phyloP scores from a whole-genome alignment of 2,113 vertebrate genomes.

The Bostrychus sinensis region DNA sequence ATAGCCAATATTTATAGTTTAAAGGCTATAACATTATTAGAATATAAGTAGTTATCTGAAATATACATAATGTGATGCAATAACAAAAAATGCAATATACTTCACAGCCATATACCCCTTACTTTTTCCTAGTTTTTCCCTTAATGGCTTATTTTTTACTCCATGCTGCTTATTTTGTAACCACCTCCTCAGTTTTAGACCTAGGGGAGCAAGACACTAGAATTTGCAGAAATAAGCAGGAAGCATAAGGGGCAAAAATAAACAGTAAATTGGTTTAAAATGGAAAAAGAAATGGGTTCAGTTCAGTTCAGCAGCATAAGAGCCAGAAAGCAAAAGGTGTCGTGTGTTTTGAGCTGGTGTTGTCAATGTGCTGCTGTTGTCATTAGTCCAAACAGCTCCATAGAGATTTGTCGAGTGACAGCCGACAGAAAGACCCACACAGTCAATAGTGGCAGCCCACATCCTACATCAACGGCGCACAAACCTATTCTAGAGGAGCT shows the following conservation, averaged over 20 bases:
- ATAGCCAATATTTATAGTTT: no score
- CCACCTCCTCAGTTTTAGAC: slow-evolving; percentile 21
- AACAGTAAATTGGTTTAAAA: background rate
- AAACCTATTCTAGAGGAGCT: slow-evolving; percentile 30
- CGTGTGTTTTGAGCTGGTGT: slow-evolving; percentile 48
- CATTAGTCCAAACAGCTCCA: slow-evolving; percentile 69
- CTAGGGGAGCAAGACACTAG: slow-evolving; percentile 17
- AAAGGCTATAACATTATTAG: no score
- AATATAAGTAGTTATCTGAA: no score
- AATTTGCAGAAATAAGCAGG: slow-evolving; percentile 5
- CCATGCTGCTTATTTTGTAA: slow-evolving; percentile 13
- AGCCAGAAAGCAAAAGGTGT: slow-evolving; percentile 26
- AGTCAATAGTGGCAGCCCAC: slow-evolving; percentile 69
- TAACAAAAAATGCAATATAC: background rate
- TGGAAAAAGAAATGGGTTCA: slow-evolving; percentile 21
- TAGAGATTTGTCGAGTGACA: slow-evolving; percentile 64
- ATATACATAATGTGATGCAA: background rate
- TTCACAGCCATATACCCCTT: background rate
- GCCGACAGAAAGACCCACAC: slow-evolving; percentile 49
- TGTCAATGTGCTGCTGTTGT: slow-evolving; percentile 59
- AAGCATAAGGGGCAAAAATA: background rate
- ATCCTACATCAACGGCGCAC: slow-evolving; percentile 53
- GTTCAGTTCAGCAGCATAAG: background rate
- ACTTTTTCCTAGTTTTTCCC: slow-evolving; percentile 8
- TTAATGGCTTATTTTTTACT: slow-evolving; percentile 22